A percentile compares a stretch with the other conserved stretches of the same genome.
Conservation (phyloP, 2,113 vertebrate species). For the Litocranius walleri region DNA sequence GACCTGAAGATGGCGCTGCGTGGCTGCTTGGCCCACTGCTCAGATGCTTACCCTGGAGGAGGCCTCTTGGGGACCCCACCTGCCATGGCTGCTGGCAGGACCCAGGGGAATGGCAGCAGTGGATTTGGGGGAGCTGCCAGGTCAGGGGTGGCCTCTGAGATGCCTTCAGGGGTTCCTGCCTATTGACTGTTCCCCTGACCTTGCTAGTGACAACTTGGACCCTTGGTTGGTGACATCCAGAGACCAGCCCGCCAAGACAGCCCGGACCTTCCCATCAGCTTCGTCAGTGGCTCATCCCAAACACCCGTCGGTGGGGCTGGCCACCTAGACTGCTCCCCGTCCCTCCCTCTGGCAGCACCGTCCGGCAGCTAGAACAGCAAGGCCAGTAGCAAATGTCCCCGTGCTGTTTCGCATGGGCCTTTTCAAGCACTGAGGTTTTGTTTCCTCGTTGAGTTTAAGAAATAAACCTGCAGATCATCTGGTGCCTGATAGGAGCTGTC, state of each 20-base stretch:
- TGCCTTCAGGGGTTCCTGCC: background rate
- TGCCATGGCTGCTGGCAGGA: background rate
- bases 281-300: background rate
- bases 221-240: background rate
- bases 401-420: background rate
- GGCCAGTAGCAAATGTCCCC: background rate
- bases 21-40: background rate
- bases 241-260: fast-evolving
- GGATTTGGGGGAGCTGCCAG: fast-evolving
- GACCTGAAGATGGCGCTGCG: background rate
- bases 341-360: background rate
- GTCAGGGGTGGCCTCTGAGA: background rate
- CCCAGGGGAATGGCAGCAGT: background rate
- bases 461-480: constrained; percentile 40
- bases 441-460: background rate
- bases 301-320: background rate
- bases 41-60: background rate
- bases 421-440: background rate
- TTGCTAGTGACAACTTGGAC: background rate
- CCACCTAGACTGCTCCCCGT: background rate
- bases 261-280: background rate
- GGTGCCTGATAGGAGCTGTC: background rate
- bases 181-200: background rate
- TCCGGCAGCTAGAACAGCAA: no score
- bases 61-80: background rate